Conservation (phyloP, 2,797 vertebrate species). For the Malacoraja senta region DNA sequence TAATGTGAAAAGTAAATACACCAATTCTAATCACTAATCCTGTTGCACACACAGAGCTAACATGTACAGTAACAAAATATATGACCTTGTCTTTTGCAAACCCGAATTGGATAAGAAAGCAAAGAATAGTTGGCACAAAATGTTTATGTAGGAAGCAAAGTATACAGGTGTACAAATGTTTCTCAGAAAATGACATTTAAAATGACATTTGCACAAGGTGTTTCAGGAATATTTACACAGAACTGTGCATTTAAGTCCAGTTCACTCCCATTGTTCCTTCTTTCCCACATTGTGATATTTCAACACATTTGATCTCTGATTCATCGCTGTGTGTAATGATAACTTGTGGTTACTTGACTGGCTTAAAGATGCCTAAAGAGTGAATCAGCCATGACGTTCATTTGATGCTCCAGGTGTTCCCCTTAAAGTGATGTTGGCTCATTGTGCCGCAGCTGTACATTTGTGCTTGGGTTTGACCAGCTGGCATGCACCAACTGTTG, state of each 20-base stretch:
- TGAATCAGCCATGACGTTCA: background rate
- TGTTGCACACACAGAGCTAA: background rate
- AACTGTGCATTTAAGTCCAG: background rate
- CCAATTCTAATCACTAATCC: background rate
- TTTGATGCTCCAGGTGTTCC: conserved; percentile 18
- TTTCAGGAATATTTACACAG: background rate
- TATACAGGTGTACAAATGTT: background rate
- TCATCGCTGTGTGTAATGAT: background rate
- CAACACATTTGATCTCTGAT: background rate
- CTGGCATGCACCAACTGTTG: conserved; percentile 6
- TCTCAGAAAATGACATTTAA: background rate
- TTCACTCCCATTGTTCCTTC: background rate
- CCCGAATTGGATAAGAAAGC: background rate
- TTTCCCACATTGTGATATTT: background rate
- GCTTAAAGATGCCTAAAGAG: background rate
- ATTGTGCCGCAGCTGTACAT: background rate
- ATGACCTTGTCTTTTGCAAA: background rate
- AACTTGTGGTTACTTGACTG: conserved; percentile 9
- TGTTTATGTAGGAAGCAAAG: background rate
- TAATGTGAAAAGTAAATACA: background rate
- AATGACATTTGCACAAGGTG: background rate
- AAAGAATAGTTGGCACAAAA: too few relatives aligned
- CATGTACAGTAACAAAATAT: background rate
- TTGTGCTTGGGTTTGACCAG: background rate
- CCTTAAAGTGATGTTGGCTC: conserved; percentile 5